A percentile compares a stretch with the other conserved stretches of the same genome.
phyloP scores from a whole-genome alignment of 1,140 invertebrate species.

The Drosophila subobscura region DNA sequence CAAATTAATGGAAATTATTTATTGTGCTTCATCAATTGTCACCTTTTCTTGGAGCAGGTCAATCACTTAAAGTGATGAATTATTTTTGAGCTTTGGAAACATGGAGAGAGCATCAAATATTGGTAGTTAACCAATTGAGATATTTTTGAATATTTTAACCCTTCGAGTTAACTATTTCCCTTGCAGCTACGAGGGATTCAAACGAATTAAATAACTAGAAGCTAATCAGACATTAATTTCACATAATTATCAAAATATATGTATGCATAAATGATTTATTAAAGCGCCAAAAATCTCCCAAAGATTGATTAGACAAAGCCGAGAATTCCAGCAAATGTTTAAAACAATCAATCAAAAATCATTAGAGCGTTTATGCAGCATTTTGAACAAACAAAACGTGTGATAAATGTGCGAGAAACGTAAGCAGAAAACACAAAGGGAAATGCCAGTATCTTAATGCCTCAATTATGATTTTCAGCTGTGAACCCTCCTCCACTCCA shows the following conservation, averaged over 20 bases:
- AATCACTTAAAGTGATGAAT: not conserved
- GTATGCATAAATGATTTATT: constrained; percentile 18
- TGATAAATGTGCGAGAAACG: constrained; percentile 31
- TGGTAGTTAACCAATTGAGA: too few relatives aligned
- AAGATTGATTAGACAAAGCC: constrained; percentile 10
- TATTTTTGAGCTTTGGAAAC: too few relatives aligned
- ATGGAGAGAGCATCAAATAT: too few relatives aligned
- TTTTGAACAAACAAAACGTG: constrained; percentile 30
- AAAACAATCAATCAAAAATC: constrained; percentile 55
- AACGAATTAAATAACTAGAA: too few relatives aligned
- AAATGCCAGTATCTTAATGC: constrained; percentile 2
- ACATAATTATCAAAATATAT: too few relatives aligned
- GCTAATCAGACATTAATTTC: too few relatives aligned
- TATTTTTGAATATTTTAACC: too few relatives aligned
- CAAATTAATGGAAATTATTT: constrained; percentile 25
- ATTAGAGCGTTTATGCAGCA: constrained; percentile 44
- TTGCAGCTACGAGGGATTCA: too few relatives aligned
- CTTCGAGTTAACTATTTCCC: too few relatives aligned
- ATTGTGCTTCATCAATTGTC: constrained; percentile 27
- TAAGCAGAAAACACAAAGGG: constrained; percentile 15
- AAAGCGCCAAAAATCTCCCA: constrained; percentile 13
- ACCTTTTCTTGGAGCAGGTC: constrained; percentile 21
- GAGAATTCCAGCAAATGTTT: constrained; percentile 27
- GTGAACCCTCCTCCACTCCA: constrained; percentile 2
- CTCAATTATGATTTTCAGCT: constrained; percentile 8